Percentiles rank a stretch among this genome's conserved stretches.
Conservation (phyloP, 2,113 vertebrate genomes). For the Synodontis membranacea region DNA sequence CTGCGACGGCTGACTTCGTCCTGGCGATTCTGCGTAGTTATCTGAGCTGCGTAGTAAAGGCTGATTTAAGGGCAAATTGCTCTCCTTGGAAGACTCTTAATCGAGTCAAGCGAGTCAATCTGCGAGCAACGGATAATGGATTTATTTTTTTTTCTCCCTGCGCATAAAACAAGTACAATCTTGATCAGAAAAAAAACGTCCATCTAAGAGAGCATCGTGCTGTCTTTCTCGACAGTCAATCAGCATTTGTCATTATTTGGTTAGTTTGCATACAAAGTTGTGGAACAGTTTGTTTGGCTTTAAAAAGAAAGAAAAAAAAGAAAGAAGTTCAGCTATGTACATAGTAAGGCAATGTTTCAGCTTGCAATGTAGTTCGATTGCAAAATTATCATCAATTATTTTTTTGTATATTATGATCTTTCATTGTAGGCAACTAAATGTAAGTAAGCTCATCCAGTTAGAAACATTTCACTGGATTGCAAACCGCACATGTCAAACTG, state of each 20-base stretch:
- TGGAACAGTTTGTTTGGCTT: too few relatives aligned
- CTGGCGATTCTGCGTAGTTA: neutral
- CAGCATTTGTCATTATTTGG: neutral
- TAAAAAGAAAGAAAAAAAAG: too few relatives aligned
- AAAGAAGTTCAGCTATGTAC: neutral
- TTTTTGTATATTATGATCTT: neutral
- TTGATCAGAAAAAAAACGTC: neutral
- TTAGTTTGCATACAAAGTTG: neutral
- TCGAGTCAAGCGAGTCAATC: slow-evolving; percentile 12
- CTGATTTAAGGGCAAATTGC: slow-evolving; percentile 13
- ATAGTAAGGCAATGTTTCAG: neutral
- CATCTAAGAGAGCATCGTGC: neutral
- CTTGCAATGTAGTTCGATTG: neutral
- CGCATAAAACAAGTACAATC: neutral
- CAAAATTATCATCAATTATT: neutral
- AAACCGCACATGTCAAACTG: neutral
- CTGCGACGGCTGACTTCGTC: slow-evolving; percentile 10
- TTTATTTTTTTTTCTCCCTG: neutral
- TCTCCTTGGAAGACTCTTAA: neutral
- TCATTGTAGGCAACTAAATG: neutral
- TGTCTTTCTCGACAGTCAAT: neutral
- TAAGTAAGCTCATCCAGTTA: neutral
- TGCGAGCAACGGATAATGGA: neutral
- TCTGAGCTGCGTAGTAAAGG: slow-evolving; percentile 2
- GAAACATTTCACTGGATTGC: neutral